Percentiles rank a stretch among this genome's conserved stretches.
Conservation (phyloP, 2,797 vertebrate species). For the Octomys mimax region DNA sequence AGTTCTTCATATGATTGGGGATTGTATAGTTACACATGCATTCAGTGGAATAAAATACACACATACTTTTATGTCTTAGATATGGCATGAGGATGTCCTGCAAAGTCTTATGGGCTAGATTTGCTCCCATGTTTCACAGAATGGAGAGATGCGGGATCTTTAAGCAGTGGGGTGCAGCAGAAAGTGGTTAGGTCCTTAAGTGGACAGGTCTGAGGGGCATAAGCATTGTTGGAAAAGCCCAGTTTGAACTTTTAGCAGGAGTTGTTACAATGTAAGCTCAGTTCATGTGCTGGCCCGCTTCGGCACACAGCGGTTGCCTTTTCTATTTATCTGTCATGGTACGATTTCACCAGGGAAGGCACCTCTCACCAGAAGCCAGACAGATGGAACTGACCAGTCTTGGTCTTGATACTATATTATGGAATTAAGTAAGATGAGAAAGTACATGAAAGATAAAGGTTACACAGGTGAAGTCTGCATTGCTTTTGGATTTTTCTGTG, state of each 20-base stretch:
- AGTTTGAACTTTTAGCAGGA: neutral
- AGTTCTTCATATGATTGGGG: neutral
- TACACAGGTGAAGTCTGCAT: neutral
- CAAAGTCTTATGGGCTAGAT: neutral
- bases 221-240: neutral
- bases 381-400: neutral
- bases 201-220: too few species aligned
- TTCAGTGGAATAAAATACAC: neutral
- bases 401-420: neutral
- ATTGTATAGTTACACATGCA: neutral
- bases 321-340: neutral
- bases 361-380: neutral
- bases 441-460: neutral
- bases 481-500: neutral
- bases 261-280: too few species aligned
- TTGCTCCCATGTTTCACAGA: neutral
- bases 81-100: too few species aligned
- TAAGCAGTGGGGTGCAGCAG: too few species aligned
- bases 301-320: neutral
- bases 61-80: neutral
- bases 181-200: neutral
- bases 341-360: neutral
- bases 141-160: neutral
- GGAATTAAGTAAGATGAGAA: neutral
- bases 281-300: accelerated